Conservation (phyloP, 2,888 invertebrate genomes). For the Ypsolopha sequella region DNA sequence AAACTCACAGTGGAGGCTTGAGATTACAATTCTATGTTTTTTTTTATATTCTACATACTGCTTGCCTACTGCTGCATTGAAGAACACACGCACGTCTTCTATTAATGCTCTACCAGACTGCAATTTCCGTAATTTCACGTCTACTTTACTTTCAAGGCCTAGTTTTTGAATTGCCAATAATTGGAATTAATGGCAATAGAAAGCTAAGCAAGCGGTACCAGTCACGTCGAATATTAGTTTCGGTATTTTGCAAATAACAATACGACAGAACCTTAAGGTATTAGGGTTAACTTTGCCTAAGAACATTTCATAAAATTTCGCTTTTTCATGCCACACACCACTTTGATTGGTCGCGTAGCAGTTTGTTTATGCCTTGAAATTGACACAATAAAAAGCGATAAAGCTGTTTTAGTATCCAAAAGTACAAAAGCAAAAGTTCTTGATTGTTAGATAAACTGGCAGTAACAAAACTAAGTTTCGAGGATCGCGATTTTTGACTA, state of each 20-base stretch:
- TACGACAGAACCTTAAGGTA: too few relatives aligned
- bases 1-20: not conserved
- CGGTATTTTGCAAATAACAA: not conserved
- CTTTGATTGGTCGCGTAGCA: too few relatives aligned
- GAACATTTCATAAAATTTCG: too few relatives aligned
- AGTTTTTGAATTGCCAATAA: too few relatives aligned
- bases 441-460: not conserved
- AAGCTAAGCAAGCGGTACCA: slow-evolving; percentile 2
- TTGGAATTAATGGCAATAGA: not conserved
- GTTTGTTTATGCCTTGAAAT: too few relatives aligned
- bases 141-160: too few relatives aligned
- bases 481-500: slow-evolving; percentile 7
- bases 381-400: too few relatives aligned
- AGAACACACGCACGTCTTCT: not conserved
- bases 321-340: too few relatives aligned
- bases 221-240: not conserved
- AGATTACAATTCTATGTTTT: not conserved
- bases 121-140: not conserved
- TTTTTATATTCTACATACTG: not conserved
- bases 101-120: not conserved
- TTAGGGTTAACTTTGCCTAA: too few relatives aligned
- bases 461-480: not conserved
- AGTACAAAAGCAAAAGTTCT: too few relatives aligned
- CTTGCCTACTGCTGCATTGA: not conserved
- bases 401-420: too few relatives aligned